A percentile compares a stretch with the other conserved stretches of the same genome.
These are phyloP conservation scores for Chaetops frenatus DNA, from an alignment of 2,113 vertebrate species.

Conservation along the genomic window DNA sequence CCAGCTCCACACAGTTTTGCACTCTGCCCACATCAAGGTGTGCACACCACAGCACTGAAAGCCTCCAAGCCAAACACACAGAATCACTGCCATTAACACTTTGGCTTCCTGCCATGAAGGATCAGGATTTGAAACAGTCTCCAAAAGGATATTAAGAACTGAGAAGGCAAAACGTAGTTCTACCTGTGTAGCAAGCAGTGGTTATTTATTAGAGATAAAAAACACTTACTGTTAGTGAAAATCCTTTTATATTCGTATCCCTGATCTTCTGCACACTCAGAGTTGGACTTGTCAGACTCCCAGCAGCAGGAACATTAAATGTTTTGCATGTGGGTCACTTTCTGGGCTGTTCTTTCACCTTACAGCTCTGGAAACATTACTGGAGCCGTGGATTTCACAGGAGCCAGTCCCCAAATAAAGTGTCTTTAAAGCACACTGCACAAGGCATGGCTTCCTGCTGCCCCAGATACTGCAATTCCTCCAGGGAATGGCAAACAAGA, in stretches of 20 bases:
- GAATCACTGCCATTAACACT: not conserved
- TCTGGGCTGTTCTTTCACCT: not conserved
- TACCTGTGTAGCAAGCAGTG: not conserved
- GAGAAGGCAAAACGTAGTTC: not conserved
- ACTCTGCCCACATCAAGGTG: rapidly evolving
- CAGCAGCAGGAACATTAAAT: not conserved
- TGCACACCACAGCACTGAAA: not conserved
- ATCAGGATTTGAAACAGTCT: not conserved
- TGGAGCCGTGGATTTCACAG: not conserved
- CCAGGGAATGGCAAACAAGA: not conserved
- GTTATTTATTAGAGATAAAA: not conserved
- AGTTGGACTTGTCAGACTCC: not conserved
- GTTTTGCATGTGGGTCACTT: not conserved
- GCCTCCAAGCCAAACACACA: not conserved
- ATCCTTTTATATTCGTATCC: not conserved
- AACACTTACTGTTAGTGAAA: slow-evolving; percentile 27
- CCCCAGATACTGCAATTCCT: slow-evolving; percentile 41
- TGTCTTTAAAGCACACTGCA: not conserved
- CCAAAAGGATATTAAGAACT: not conserved
- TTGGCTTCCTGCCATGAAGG: not conserved
- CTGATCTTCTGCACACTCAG: not conserved
- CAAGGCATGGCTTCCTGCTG: not conserved
- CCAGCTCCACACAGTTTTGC: not conserved
- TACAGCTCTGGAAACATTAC: not conserved
- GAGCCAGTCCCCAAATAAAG: not conserved